phyloP scores from a whole-genome alignment of 2,888 invertebrate species.

The Lepas anatifera region DNA sequence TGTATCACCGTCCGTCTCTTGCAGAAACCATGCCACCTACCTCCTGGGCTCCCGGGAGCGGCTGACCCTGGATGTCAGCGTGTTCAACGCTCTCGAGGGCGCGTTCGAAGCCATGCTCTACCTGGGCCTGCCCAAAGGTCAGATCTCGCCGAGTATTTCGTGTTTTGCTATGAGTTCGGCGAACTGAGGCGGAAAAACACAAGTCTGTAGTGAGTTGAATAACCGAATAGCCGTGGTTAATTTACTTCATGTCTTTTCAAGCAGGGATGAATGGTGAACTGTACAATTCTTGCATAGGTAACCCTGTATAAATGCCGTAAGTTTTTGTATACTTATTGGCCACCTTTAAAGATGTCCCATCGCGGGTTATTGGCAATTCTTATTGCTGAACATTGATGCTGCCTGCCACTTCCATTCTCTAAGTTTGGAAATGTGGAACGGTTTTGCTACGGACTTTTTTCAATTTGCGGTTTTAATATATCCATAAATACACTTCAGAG shows the following conservation, averaged over 20 bases:
- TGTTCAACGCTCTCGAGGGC: constrained; percentile 21
- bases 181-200: neutral
- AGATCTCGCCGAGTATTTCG: constrained; percentile 14
- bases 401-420: no score
- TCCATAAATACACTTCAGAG: no score
- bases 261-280: constrained; percentile 11
- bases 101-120: constrained; percentile 19
- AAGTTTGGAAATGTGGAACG: no score
- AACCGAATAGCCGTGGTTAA: neutral
- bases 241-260: neutral
- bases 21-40: neutral
- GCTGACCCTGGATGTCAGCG: neutral
- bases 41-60: neutral
- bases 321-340: no score
- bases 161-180: neutral
- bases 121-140: constrained; percentile 18
- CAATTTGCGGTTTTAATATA: no score
- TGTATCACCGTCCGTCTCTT: no score
- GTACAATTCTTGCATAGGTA: constrained; percentile 14
- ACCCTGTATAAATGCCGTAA: neutral
- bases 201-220: no score
- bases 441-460: no score
- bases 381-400: no score
- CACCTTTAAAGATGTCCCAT: no score
- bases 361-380: no score